Percentiles rank a stretch among this genome's conserved stretches.
These are phyloP conservation scores for Poicephalus gulielmi DNA, from an alignment of 2,113 vertebrate species.

Conservation along the genomic window DNA sequence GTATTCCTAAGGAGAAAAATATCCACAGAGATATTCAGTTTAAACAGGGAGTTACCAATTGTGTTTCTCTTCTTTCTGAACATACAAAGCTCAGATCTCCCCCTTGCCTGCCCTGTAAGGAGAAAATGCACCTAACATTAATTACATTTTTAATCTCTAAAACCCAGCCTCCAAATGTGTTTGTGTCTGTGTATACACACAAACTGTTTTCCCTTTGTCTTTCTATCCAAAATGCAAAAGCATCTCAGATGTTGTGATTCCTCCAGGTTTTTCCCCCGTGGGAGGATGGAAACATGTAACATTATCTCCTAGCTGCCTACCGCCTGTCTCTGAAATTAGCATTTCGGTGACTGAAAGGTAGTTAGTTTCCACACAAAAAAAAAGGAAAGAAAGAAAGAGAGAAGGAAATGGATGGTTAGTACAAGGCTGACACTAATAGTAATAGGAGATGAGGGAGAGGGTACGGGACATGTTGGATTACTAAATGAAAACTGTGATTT, in stretches of 20 bases:
- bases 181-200: slow-evolving; percentile 28
- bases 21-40: slow-evolving; percentile 58
- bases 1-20: slow-evolving; percentile 50
- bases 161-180: slow-evolving; percentile 44
- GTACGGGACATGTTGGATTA: slow-evolving; percentile 21
- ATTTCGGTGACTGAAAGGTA: slow-evolving; percentile 63
- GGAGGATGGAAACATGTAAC: slow-evolving; percentile 71
- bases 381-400: background rate
- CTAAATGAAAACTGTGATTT: slow-evolving; percentile 51
- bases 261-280: slow-evolving; percentile 62
- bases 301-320: slow-evolving; percentile 73
- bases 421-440: slow-evolving; percentile 47
- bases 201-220: slow-evolving; percentile 66
- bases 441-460: slow-evolving; percentile 1
- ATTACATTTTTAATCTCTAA: slow-evolving; percentile 63
- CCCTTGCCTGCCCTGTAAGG: slow-evolving; percentile 3
- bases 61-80: slow-evolving; percentile 40
- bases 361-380: slow-evolving; percentile 11
- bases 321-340: slow-evolving; percentile 74
- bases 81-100: slow-evolving; percentile 27
- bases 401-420: background rate
- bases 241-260: slow-evolving; percentile 63
- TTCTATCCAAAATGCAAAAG: slow-evolving; percentile 67
- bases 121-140: slow-evolving; percentile 62
- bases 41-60: slow-evolving; percentile 43